phyloP scores from a whole-genome alignment of 2,113 vertebrate genomes.

The Callospermophilus lateralis region DNA sequence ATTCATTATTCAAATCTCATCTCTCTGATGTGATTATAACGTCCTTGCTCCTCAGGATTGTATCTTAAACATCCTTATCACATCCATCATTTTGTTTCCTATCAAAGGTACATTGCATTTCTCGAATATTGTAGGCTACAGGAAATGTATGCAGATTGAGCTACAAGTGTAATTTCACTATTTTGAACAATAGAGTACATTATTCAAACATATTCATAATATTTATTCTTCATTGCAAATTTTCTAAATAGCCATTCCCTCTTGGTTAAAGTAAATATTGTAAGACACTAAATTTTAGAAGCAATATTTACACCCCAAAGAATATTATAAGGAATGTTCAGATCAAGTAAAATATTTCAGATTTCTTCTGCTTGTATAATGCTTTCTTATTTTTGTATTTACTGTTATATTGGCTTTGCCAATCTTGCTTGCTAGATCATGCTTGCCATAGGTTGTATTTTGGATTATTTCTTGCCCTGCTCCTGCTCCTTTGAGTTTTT shows the following conservation, averaged over 20 bases:
- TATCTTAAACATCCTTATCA: constrained; percentile 16
- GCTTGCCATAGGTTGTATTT: background rate
- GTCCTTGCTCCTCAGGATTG: constrained; percentile 6
- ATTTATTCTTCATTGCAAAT: constrained; percentile 2
- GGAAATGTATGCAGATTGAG: constrained; percentile 6
- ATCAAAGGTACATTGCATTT: background rate
- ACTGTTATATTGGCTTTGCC: background rate
- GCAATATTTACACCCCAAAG: constrained; percentile 8
- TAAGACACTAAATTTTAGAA: background rate
- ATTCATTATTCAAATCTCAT: constrained; percentile 26
- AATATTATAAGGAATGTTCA: background rate
- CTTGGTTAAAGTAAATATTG: background rate
- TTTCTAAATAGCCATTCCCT: constrained; percentile 29
- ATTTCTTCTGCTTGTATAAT: background rate
- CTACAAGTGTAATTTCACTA: constrained; percentile 10
- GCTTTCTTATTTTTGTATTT: background rate
- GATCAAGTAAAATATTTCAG: constrained; percentile 13
- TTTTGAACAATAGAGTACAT: background rate
- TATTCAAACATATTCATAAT: constrained; percentile 4
- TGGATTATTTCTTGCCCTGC: background rate
- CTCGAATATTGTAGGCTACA: background rate
- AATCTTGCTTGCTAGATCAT: background rate
- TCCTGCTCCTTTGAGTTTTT: background rate
- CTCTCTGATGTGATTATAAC: constrained; percentile 34
- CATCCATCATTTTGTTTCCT: constrained; percentile 32